These are phyloP conservation scores for Typhlomys cinereus DNA, from an alignment of 2,113 vertebrate species.

Conservation along the genomic window DNA sequence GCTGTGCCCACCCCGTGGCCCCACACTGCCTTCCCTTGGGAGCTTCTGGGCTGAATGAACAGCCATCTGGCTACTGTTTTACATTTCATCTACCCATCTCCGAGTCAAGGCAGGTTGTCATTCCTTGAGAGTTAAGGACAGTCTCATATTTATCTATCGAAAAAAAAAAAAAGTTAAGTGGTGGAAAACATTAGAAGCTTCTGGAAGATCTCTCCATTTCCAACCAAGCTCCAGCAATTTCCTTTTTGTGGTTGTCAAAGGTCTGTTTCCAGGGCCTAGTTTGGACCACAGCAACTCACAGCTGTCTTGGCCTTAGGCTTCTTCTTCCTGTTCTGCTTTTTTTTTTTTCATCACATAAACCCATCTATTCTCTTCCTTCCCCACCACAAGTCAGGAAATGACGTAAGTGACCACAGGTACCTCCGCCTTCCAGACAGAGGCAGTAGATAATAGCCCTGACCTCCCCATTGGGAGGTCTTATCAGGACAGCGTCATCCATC, in stretches of 20 bases:
- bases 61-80: not conserved
- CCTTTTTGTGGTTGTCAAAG: not conserved
- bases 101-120: not conserved
- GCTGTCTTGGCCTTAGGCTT: not conserved
- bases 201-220: not conserved
- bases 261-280: not conserved
- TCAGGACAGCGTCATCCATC: not conserved
- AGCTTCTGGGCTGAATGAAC: not conserved
- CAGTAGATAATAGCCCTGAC: not conserved
- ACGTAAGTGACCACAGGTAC: not conserved
- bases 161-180: not conserved
- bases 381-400: constrained; percentile 56
- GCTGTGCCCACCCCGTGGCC: rapidly evolving
- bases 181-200: not conserved
- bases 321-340: constrained; percentile 69
- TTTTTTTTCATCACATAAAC: constrained; percentile 61
- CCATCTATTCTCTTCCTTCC: not conserved
- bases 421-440: not conserved
- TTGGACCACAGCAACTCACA: not conserved
- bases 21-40: not conserved
- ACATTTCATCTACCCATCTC: rapidly evolving
- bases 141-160: not conserved
- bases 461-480: not conserved
- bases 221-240: not conserved
- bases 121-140: not conserved